phyloP scores from a whole-genome alignment of 2,888 invertebrate species.

The Chironomus tentans region DNA sequence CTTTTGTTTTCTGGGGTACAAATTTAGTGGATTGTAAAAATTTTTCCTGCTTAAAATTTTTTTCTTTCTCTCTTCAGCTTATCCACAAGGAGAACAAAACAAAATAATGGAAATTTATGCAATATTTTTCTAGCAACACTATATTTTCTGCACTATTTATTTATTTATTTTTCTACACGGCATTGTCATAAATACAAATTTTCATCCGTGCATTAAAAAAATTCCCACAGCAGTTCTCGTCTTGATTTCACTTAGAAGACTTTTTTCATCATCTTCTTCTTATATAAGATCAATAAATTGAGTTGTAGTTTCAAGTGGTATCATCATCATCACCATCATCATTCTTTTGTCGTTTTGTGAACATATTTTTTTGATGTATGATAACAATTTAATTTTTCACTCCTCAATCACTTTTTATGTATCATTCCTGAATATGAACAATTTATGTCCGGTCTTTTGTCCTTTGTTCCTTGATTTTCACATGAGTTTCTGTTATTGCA shows the following conservation, averaged over 20 bases:
- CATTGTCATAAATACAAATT: not conserved
- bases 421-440: too few relatives aligned
- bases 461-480: too few relatives aligned
- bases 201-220: not conserved
- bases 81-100: too few relatives aligned
- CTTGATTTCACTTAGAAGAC: not conserved
- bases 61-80: not conserved
- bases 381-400: too few relatives aligned
- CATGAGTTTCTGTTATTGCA: not conserved
- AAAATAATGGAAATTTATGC: slow-evolving; percentile 6
- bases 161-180: not conserved
- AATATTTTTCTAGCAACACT: slow-evolving; percentile 1
- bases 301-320: slow-evolving; percentile 7
- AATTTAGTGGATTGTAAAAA: too few relatives aligned
- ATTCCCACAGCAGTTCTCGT: not conserved
- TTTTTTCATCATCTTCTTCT: not conserved
- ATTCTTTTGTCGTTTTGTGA: not conserved
- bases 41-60: not conserved
- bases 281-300: slow-evolving; percentile 18
- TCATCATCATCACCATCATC: not conserved
- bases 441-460: too few relatives aligned
- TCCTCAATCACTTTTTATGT: too few relatives aligned
- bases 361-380: not conserved
- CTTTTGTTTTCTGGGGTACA: too few relatives aligned
- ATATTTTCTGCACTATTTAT: slow-evolving; percentile 16